These are phyloP conservation scores for Holotrichia oblita DNA, from an alignment of 1,140 invertebrate genomes.

Conservation along the genomic window DNA sequence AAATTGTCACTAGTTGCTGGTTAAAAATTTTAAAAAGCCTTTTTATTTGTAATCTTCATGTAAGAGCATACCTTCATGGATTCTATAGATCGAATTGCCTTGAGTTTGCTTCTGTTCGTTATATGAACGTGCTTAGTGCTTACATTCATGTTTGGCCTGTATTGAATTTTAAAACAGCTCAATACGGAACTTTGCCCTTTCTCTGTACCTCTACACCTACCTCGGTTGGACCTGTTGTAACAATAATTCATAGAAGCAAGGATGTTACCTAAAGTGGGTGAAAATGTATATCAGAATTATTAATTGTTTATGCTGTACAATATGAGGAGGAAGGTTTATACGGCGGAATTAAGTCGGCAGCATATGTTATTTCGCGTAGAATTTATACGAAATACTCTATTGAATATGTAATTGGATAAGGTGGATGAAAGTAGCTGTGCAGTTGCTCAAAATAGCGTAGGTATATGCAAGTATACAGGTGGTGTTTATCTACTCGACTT, in stretches of 20 bases:
- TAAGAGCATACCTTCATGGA: too few species aligned
- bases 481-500: not conserved
- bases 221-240: not conserved
- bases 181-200: not conserved
- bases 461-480: not conserved
- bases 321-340: not conserved
- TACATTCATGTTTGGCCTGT: not conserved
- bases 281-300: conserved; percentile 2
- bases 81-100: too few species aligned
- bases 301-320: conserved; percentile 3
- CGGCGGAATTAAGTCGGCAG: not conserved
- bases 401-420: not conserved
- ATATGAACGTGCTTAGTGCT: not conserved
- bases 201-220: not conserved
- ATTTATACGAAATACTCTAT: not conserved
- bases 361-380: not conserved
- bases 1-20: too few species aligned
- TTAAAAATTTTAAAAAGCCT: too few species aligned
- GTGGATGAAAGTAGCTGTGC: not conserved
- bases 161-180: conserved; percentile 17
- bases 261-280: conserved; percentile 10
- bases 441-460: not conserved
- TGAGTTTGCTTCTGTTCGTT: too few species aligned
- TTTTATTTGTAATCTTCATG: too few species aligned
- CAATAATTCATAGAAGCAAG: not conserved